phyloP scores from a whole-genome alignment of 1,140 invertebrate genomes.

The Xylocopa sonorina region DNA sequence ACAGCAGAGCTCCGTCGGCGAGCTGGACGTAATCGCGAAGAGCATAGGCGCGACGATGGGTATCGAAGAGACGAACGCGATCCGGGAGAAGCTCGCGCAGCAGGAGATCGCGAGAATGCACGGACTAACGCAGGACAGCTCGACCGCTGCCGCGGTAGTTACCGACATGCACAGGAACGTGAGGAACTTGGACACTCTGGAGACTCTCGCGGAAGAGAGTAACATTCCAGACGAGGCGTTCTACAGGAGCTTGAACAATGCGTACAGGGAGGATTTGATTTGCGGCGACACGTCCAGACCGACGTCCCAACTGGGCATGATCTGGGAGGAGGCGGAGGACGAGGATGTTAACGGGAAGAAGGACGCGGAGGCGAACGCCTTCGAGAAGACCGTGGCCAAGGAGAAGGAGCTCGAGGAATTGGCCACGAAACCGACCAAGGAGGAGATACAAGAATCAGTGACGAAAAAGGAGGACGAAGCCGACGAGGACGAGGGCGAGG shows the following conservation, averaged over 20 bases:
- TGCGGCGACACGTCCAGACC: conserved; percentile 85
- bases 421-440: conserved; percentile 72
- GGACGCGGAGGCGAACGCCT: conserved; percentile 65
- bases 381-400: conserved; percentile 70
- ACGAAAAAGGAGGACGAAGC: conserved; percentile 74
- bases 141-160: conserved; percentile 75
- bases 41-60: conserved; percentile 75
- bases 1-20: conserved; percentile 72
- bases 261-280: conserved; percentile 90
- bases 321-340: conserved; percentile 87
- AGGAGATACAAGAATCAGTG: conserved; percentile 79
- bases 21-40: conserved; percentile 77
- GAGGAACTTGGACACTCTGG: conserved; percentile 80
- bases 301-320: conserved; percentile 89
- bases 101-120: conserved; percentile 79
- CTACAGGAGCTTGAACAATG: conserved; percentile 93
- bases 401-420: conserved; percentile 73
- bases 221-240: conserved; percentile 91
- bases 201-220: conserved; percentile 81
- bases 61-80: conserved; percentile 75
- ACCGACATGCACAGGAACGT: conserved; percentile 78
- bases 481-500: conserved; percentile 84
- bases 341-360: conserved; percentile 80
- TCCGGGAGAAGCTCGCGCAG: conserved; percentile 76
- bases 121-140: conserved; percentile 73